Conservation (phyloP, 2,113 vertebrate genomes). For the Cyanoliseus patagonus region DNA sequence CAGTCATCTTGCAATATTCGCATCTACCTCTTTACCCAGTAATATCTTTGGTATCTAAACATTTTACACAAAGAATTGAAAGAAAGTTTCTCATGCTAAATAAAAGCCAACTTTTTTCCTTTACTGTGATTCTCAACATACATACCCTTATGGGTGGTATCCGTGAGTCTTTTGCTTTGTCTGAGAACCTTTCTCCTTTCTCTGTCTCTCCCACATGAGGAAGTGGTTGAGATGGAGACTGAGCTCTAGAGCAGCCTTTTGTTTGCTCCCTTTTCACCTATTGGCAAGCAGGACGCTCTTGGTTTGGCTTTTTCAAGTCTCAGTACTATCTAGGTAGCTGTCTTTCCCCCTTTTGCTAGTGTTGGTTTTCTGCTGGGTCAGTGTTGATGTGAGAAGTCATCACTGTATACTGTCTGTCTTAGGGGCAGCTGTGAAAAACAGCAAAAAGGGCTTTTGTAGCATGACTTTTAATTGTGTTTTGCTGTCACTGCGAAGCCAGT, state of each 20-base stretch:
- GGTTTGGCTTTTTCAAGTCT: background rate
- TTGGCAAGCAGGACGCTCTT: fast-evolving
- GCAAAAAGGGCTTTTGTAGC: fast-evolving
- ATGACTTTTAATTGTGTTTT: background rate
- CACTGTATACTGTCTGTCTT: fast-evolving
- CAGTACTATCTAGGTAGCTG: no score
- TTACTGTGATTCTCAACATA: fast-evolving
- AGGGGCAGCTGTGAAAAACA: background rate
- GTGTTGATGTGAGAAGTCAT: background rate
- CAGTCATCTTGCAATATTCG: background rate
- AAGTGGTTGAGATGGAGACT: background rate
- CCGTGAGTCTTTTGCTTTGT: background rate
- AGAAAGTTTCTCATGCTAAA: fast-evolving
- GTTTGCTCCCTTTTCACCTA: background rate
- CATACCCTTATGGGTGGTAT: fast-evolving
- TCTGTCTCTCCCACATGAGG: fast-evolving
- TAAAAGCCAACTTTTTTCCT: background rate
- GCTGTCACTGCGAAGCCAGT: background rate
- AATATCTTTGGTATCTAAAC: fast-evolving
- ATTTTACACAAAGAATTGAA: background rate
- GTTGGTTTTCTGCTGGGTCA: fast-evolving
- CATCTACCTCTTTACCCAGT: background rate
- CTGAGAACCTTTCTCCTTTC: background rate
- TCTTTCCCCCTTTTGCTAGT: background rate
- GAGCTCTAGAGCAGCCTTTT: background rate